A percentile compares a stretch with the other conserved stretches of the same genome.
phyloP scores from a whole-genome alignment of 2,797 vertebrate genomes.

The Spheniscus humboldti region DNA sequence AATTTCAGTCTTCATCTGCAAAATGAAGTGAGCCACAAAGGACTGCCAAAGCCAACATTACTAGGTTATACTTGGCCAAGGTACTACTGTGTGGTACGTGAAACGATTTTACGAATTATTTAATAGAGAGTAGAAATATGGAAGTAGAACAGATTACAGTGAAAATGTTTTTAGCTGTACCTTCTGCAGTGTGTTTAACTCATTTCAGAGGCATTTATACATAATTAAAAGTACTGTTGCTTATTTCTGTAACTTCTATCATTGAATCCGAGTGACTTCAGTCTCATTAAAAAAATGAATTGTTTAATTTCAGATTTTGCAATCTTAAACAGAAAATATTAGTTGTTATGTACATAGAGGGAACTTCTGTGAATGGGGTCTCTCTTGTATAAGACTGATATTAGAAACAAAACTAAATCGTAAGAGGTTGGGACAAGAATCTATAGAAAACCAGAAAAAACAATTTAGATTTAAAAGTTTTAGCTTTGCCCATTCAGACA shows the following conservation, averaged over 20 bases:
- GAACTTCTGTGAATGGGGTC: not conserved
- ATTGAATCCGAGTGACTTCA: not conserved
- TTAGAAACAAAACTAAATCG: not conserved
- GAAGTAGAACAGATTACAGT: not conserved
- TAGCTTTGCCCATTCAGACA: not conserved
- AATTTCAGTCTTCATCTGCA: not conserved
- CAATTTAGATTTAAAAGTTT: not conserved
- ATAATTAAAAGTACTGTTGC: not conserved
- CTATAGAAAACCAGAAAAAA: not conserved
- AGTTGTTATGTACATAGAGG: not conserved
- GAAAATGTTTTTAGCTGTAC: fast-evolving
- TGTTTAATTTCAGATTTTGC: not conserved
- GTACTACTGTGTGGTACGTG: not conserved
- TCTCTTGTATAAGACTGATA: not conserved
- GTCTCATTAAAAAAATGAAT: not conserved
- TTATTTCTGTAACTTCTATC: not conserved
- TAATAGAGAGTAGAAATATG: not conserved
- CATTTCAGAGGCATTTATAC: not conserved
- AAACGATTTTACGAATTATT: not conserved
- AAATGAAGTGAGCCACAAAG: not conserved
- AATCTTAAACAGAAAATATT: not conserved
- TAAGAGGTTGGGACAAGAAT: not conserved
- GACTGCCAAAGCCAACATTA: not conserved
- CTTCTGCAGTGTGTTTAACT: not conserved
- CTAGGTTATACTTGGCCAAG: not conserved